These are phyloP conservation scores for Mya arenaria DNA, from an alignment of 1,140 invertebrate genomes.

Conservation along the genomic window DNA sequence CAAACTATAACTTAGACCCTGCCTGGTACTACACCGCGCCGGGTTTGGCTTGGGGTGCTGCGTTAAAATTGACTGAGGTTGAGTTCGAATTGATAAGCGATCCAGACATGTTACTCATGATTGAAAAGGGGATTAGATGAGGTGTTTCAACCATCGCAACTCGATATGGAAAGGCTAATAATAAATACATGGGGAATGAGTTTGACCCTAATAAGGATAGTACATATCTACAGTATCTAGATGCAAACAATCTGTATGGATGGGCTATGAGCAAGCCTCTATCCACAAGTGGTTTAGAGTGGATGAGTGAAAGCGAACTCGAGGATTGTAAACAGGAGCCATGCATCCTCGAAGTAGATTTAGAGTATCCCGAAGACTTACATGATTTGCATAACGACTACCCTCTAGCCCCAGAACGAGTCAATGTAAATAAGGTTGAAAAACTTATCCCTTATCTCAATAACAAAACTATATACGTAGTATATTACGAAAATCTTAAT, in stretches of 20 bases:
- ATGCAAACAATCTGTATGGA: constrained; percentile 31
- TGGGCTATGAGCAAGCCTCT: constrained; percentile 40
- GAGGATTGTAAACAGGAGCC: not conserved
- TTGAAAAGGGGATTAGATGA: constrained; percentile 63
- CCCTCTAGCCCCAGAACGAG: constrained; percentile 26
- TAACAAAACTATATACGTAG: constrained; percentile 54
- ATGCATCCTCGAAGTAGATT: constrained; percentile 42
- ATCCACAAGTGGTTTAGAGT: constrained; percentile 28
- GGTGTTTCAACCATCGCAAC: constrained; percentile 57
- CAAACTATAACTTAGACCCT: constrained; percentile 18
- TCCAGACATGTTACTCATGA: constrained; percentile 65
- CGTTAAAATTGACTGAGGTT: constrained; percentile 57
- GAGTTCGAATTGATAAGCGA: constrained; percentile 65
- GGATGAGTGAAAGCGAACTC: constrained; percentile 9
- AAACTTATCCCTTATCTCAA: constrained; percentile 39
- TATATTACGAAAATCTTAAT: constrained; percentile 56
- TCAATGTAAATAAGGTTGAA: constrained; percentile 6
- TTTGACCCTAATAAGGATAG: constrained; percentile 46
- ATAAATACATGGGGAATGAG: constrained; percentile 53
- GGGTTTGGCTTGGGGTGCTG: constrained; percentile 60
- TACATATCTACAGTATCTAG: constrained; percentile 19
- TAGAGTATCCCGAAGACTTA: constrained; percentile 51
- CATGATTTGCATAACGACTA: constrained; percentile 47
- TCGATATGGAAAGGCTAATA: constrained; percentile 64
- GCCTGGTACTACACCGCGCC: constrained; percentile 29